Evolutionary conservation across 1,140 invertebrate genomes (phyloP), one percentile per base, ranked within the genome.

Genomic region (Heliconius hermathena): DNA sequence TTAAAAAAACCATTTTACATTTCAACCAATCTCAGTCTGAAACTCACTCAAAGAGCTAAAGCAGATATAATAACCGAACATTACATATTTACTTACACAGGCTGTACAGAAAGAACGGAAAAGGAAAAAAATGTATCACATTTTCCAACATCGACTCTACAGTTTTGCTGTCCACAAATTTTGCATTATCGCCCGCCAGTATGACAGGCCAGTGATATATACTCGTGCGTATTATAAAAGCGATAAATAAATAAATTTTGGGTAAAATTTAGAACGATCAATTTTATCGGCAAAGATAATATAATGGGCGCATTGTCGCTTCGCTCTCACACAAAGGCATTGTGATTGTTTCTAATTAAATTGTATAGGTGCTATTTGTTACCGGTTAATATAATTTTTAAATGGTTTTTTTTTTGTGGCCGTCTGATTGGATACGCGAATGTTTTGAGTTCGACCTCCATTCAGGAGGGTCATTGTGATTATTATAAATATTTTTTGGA

Each of bases 241-340:
- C 91, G 88, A 92, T 93, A 93, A 93, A 93, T 93, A 93, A 93
- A 93, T 93, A 91, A 92, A 93, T 93, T 90, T 90, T 72, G 85
- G 84, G 84, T 38, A 20, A 89, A 91, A 91, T 94, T 94, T 94
- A 94, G 92, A 92, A 92, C 88, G 78, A 80, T 84, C 88, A 84
- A 91, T 91, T 88, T 91, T 90, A 92, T 91, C 89, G 90, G 83
- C 76, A 82, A 52, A 81, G 89, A 90, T 89, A 90, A 88, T 86
- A 89, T 91, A 90, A 91, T 89, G 87, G 86, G 86, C 84, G 86
- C 81, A 87, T 87, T 83, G 87, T 86, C 82, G 87, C 84, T 84
- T 71, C 54, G 60, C 60, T 66, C 1, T 13, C 26, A 29, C 26
- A 54, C 73, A 72, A 71, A 60, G 76, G 76, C 49, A 73, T 80